Evolutionary conservation across 2,113 vertebrate species (phyloP).

Genomic region (Caranx ignobilis): DNA sequence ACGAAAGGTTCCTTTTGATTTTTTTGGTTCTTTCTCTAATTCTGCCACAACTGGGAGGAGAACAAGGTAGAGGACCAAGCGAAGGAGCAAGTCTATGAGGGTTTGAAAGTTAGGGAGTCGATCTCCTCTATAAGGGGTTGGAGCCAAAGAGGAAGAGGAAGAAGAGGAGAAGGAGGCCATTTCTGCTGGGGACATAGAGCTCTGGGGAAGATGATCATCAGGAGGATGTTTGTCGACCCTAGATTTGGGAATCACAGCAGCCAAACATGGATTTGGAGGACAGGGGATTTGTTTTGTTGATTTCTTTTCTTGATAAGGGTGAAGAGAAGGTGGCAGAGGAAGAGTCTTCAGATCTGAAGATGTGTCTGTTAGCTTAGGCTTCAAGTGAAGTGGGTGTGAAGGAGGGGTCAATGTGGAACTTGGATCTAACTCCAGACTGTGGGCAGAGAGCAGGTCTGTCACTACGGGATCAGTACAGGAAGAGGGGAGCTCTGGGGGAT

Average conservation of each 20-base stretch:
- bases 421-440: background rate
- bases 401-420: background rate
- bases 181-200: background rate
- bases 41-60: slow-evolving; percentile 5
- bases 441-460: slow-evolving; percentile 1
- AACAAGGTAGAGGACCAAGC: slow-evolving; percentile 26
- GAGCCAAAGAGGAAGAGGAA: background rate
- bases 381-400: slow-evolving; percentile 5
- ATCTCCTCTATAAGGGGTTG: background rate
- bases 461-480: slow-evolving; percentile 22
- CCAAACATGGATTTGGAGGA: slow-evolving; percentile 14
- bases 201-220: background rate
- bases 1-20: background rate
- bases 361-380: slow-evolving; percentile 3
- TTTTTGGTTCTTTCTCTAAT: background rate
- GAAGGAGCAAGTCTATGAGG: slow-evolving; percentile 35
- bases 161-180: background rate
- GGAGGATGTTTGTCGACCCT: background rate
- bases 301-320: slow-evolving; percentile 1
- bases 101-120: slow-evolving; percentile 25
- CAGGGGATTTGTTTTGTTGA: background rate
- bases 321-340: slow-evolving; percentile 5
- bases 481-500: slow-evolving; percentile 29
- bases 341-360: background rate
- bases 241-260: background rate